Base-by-base conservation (phyloP, 2,888 invertebrate genomes). In the Xestia rhomboidea region DNA sequence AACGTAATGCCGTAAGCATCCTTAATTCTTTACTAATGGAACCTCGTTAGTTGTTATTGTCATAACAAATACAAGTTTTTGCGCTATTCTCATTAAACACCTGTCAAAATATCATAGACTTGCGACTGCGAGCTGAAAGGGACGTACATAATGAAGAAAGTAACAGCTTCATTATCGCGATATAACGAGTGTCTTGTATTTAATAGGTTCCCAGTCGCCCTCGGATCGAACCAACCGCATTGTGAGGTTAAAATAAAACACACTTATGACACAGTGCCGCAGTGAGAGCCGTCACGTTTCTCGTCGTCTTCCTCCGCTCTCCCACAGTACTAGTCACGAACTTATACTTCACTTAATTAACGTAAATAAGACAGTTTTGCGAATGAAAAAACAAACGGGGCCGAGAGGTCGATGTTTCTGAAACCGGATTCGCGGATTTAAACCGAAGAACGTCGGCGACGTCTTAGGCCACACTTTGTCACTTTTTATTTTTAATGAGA, bases 341-440 rank as follows among this genome's bases (percentile, higher is more conserved):
- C 95, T 96, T 96, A 96, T 96, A 95, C 96, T 96, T 96, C 96
- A 96, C 96, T 96, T 96, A 96, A 96, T 96, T 96, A 96, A 94
- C 95, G 93, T 95, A 96, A 96, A 96, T 96, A 95, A 96, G 95
- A 95, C 95, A 95, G 95, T 95, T 95, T 95, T 93, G 93, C 94
- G 92, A 94, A 94, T 89, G 91, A 94, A 96, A 95, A 95, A 95
- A 93, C 91, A 91, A 93, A 91, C 90, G 90, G 88, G 89, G 89
- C 91, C 87, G 90, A 93, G 92, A 94, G 94, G 93, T 94, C 92
- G 93, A 89, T 89, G 94, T 90, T 94, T 93, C 91, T 85, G 87
- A 91, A 95, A 96, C 95, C 95, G 95, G 96, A 92, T 94, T 88
- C 85, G 83, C 84, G 91, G 92, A 93, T 92, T 92, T 90, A 92